These are phyloP conservation scores for Bombyx huttoni DNA, from an alignment of 2,888 invertebrate species.

Conservation along the genomic window DNA sequence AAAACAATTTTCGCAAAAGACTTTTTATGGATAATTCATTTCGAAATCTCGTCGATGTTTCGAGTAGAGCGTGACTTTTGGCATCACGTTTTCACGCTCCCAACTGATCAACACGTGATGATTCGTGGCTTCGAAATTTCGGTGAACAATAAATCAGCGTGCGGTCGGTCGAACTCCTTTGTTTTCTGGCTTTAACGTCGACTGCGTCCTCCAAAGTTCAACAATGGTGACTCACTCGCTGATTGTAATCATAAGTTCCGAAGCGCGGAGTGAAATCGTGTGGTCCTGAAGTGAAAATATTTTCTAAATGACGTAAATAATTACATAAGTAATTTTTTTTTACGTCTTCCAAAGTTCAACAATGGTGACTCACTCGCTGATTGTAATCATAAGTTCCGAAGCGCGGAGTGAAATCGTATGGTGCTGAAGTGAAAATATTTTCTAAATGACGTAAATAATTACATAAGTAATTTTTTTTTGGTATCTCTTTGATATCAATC, in stretches of 20 bases:
- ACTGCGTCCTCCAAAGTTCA: background rate
- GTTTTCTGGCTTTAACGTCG: background rate
- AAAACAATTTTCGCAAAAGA: background rate
- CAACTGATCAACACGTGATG: background rate
- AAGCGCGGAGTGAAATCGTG: background rate
- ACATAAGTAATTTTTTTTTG: too few species aligned
- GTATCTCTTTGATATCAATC: too few species aligned
- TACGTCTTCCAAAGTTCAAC: background rate
- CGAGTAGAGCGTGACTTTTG: background rate
- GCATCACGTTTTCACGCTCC: background rate
- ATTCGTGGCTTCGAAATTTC: background rate
- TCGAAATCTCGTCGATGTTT: background rate
- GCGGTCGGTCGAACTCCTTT: background rate
- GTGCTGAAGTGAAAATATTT: background rate
- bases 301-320: background rate
- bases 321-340: too few species aligned
- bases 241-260: background rate
- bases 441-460: background rate
- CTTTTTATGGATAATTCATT: background rate
- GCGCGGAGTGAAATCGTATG: background rate
- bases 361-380: background rate
- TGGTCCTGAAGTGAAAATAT: background rate
- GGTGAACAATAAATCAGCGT: background rate
- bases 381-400: background rate
- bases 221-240: background rate